phyloP scores from a whole-genome alignment of 2,113 vertebrate species.

The Crotalus helleri region DNA sequence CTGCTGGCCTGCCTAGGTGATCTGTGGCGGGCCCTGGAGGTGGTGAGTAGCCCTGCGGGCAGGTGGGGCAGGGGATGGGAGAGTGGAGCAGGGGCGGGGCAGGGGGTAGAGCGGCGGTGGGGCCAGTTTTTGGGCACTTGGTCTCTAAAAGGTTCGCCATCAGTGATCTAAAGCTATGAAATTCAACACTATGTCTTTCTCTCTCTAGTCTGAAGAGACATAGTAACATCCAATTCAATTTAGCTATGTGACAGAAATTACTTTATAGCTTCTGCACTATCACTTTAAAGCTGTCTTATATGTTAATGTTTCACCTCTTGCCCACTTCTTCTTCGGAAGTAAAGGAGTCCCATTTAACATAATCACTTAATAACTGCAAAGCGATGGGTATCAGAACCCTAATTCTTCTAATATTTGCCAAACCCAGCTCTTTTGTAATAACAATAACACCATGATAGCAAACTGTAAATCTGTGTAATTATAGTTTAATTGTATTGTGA shows the following conservation, averaged over 20 bases:
- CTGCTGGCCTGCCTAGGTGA: no score
- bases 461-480: constrained; percentile 90
- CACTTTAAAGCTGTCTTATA: constrained; percentile 57
- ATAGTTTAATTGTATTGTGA: constrained; percentile 94
- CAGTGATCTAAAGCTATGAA: constrained; percentile 9
- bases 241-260: constrained; percentile 39
- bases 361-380: constrained; percentile 77
- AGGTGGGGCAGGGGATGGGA: no score
- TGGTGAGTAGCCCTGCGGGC: no score
- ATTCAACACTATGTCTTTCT: constrained; percentile 13
- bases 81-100: no score
- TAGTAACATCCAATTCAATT: constrained; percentile 32
- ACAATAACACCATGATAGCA: constrained; percentile 82
- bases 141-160: no score
- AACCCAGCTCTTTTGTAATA: constrained; percentile 84
- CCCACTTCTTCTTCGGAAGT: constrained; percentile 68
- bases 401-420: constrained; percentile 92
- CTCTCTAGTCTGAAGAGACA: constrained; percentile 11
- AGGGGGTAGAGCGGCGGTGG: no score
- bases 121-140: no score
- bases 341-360: constrained; percentile 74
- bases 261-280: constrained; percentile 47
- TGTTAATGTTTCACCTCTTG: constrained; percentile 65
- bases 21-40: no score
- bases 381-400: constrained; percentile 78